A percentile compares a stretch with the other conserved stretches of the same genome.
Conservation (phyloP, 2,797 vertebrate species). For the Aselliscus stoliczkanus region DNA sequence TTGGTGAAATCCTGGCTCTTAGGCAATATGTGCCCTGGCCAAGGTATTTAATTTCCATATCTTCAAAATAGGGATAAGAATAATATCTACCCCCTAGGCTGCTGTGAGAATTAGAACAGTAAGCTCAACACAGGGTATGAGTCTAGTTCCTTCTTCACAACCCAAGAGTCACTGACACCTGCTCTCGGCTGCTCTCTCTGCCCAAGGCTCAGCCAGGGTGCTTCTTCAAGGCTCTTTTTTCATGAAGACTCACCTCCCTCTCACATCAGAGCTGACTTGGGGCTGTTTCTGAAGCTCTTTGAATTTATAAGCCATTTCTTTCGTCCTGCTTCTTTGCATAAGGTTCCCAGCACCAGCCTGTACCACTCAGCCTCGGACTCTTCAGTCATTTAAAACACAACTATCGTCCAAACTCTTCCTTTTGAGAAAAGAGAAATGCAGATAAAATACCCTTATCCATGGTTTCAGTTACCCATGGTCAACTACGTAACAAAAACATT, state of each 20-base stretch:
- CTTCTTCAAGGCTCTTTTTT: neutral
- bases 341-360: neutral
- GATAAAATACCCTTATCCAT: neutral
- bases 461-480: no score
- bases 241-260: neutral
- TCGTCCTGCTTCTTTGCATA: neutral
- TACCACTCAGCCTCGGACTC: neutral
- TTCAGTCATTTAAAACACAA: neutral
- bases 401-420: neutral
- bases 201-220: neutral
- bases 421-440: neutral
- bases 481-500: neutral
- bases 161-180: neutral
- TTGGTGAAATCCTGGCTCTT: neutral
- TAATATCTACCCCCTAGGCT: neutral
- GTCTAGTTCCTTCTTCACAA: neutral
- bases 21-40: neutral
- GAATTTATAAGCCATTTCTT: neutral
- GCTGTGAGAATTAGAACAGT: neutral
- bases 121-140: accelerated
- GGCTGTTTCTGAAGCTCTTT: neutral
- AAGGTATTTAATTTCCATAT: neutral
- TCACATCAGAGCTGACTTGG: neutral
- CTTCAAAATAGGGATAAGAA: neutral
- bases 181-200: accelerated